phyloP scores from a whole-genome alignment of 2,888 invertebrate genomes.

The Leptura quadrifasciata region DNA sequence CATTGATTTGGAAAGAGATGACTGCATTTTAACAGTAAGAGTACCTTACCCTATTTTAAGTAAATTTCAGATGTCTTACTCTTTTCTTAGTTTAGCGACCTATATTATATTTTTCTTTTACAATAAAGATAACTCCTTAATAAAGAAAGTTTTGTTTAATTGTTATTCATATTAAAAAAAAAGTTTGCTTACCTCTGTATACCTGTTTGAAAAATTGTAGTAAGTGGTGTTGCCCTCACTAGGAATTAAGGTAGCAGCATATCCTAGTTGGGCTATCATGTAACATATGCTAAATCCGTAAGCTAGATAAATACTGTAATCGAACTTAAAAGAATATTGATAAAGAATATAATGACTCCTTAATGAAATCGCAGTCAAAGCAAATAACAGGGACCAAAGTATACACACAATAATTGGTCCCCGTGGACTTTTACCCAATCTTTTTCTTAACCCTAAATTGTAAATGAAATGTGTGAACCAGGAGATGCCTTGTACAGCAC shows the following conservation, averaged over 20 bases:
- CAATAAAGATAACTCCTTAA: too few relatives aligned
- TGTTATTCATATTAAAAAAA: background rate
- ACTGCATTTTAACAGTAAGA: too few relatives aligned
- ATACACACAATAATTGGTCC: conserved; percentile 84
- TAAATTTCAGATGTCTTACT: too few relatives aligned
- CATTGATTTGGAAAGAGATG: too few relatives aligned
- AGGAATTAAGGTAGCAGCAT: conserved; percentile 84
- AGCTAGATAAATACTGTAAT: conserved; percentile 70
- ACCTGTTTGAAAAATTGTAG: conserved; percentile 65
- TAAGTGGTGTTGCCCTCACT: conserved; percentile 75
- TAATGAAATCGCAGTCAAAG: conserved; percentile 82
- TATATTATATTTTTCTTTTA: too few relatives aligned
- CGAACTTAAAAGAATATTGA: conserved; percentile 65
- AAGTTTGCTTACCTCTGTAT: conserved; percentile 60
- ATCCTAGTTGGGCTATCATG: conserved; percentile 80
- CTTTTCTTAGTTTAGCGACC: too few relatives aligned
- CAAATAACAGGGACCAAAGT: conserved; percentile 81
- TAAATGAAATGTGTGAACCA: conserved; percentile 91
- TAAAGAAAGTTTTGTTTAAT: background rate
- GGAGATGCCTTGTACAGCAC: conserved; percentile 82
- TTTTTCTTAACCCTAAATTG: conserved; percentile 80
- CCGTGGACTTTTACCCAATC: conserved; percentile 81
- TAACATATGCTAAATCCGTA: conserved; percentile 79
- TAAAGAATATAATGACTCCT: conserved; percentile 79
- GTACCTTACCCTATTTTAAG: too few relatives aligned